Evolutionary conservation across 2,113 vertebrate species (phyloP), one percentile per base, ranked within the genome.

Genomic region (Castor canadensis): DNA sequence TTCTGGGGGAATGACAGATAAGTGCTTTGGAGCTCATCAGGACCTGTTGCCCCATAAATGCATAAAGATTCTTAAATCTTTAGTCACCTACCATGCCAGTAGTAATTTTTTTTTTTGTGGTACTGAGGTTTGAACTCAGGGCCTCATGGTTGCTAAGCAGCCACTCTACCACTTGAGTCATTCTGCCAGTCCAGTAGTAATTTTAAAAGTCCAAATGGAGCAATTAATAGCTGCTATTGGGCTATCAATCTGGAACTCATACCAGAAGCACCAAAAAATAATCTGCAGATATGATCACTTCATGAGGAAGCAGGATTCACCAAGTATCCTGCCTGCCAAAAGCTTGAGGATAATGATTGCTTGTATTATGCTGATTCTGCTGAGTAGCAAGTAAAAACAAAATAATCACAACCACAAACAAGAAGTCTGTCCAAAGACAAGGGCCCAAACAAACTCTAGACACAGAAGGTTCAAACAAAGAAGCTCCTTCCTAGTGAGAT

Each of bases 201-300:
- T 97, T 97, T 96, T 85, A 62, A 67, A 96, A 82, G 81, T 62
- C 94, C 87, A 91, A 71, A 95, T 85, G 76, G 82, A 94, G 77
- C 72, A 87, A 93, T 92, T 95, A 94, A 91, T 90, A 92, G 84
- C 35, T 90, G 54, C 54, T 92, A 91, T 79, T 96, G 95, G 88
- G 88, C 88, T 56, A 72, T 86, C 86, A 80, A 79, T 85, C 67
- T 95, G 69, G 90, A 97, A 89, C 58, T 95, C 62, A 60, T 89
- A 93, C 40, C 81, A 95, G 80, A 92, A 92, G 58, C 93, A 96
- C 69, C 94, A 88, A 66, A 95, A 95, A 95, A 91, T 89, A 90
- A 96, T 92, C 76, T 94, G 95, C 72, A 93, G 79, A 96, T 30
- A 20, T 83, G 91, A 96, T 94, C 79, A 91, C 84, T 96, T 97